phyloP scores from a whole-genome alignment of 2,113 vertebrate species.

The Coreoperca whiteheadi region DNA sequence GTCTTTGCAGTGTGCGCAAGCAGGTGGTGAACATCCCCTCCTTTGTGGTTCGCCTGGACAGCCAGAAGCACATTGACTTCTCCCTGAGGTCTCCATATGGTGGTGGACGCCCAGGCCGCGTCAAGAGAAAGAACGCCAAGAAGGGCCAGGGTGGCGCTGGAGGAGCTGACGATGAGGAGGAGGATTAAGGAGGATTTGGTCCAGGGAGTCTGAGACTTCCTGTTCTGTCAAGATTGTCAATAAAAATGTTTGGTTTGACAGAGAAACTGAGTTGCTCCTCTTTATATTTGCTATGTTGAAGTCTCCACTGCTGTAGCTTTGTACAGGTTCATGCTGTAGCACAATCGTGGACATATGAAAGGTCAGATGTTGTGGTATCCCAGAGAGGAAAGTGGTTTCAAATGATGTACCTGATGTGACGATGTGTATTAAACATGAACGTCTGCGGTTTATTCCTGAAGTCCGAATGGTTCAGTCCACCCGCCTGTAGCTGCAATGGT shows the following conservation, averaged over 20 bases:
- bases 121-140: constrained; percentile 97
- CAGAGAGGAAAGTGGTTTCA: too few relatives aligned
- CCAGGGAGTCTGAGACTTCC: constrained; percentile 34
- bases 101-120: constrained; percentile 91
- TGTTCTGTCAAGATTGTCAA: constrained; percentile 70
- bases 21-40: constrained; percentile 97
- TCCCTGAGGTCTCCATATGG: constrained; percentile 93
- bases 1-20: constrained; percentile 88
- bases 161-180: constrained; percentile 91
- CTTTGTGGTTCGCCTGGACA: constrained; percentile 94
- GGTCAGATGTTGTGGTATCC: too few relatives aligned
- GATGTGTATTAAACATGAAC: too few relatives aligned
- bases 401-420: background rate
- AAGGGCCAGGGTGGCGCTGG: constrained; percentile 92
- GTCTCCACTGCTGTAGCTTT: rapidly evolving
- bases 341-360: too few relatives aligned
- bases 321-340: background rate
- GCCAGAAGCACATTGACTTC: constrained; percentile 97
- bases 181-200: constrained; percentile 85
- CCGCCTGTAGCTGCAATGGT: background rate
- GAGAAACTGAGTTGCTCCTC: background rate
- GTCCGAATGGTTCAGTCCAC: background rate
- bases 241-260: constrained; percentile 78
- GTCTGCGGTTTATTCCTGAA: rapidly evolving
- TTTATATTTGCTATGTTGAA: too few relatives aligned